Conservation (phyloP, 1,140 invertebrate species). For the Caenorhabditis elegans region WBcel235 BX284605.5:14035501-14036000, state of each 20-base stretch:
- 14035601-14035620: background rate
- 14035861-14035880: constrained; percentile 11
- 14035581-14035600: background rate
- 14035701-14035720: constrained; percentile 44
- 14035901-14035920: constrained; percentile 42
- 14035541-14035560: background rate
- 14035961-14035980: constrained; percentile 43
- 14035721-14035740: constrained; percentile 26
- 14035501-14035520: constrained; percentile 31
- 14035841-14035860: constrained; percentile 42
- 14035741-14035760: constrained; percentile 40
- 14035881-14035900: constrained; percentile 42
- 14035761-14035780: constrained; percentile 35
- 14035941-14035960: constrained; percentile 40
- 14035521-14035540: constrained; percentile 10
- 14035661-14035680: constrained; percentile 10
- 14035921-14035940: constrained; percentile 2
- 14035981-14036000: constrained; percentile 36
- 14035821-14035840: constrained; percentile 39
- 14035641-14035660: background rate
- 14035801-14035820: constrained; percentile 38
- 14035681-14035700: constrained; percentile 13
- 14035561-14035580: background rate
- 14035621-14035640: background rate
- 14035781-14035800: constrained; percentile 15